Evolutionary conservation across 2,888 invertebrate species (phyloP), one percentile per base, ranked within the genome.

Genomic region (Poecilus cupreus): DNA sequence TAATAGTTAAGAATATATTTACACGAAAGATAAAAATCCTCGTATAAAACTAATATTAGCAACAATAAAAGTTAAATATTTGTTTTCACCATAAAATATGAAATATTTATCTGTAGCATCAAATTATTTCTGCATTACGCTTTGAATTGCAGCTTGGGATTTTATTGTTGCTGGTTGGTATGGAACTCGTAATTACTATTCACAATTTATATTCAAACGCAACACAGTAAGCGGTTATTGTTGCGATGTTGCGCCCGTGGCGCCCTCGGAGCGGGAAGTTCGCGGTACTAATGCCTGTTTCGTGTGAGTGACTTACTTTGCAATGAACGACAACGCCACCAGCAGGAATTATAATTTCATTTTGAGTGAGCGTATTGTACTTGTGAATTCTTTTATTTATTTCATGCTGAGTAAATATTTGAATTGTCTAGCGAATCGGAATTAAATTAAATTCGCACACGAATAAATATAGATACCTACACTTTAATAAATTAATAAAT

Each of bases 161-260:
- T 70, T 70, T 37, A 70, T 70, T 70, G 70, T 70, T 39, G 70
- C 43, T 20, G 39, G 70, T 70, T 70, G 26, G 70, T 70, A 70
- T 39, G 70, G 20, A 70, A 70, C 22, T 37, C 70, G 32, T 70
- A 70, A 70, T 70, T 70, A 70, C 70, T 39, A 39, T 70, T 37
- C 43, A 32, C 37, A 22, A 39, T 20, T 54, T 54, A 20, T 11
- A 20, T 54, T 54, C 11, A 18, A 20, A 18, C 54, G 54, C 18
- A 54, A 13, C 54, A 16, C 3, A 8, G 22, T 11, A 54, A 49
- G 43, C 43, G 13, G 43, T 43, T 43, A 43, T 43, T 43, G 43
- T 43, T 43, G 43, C 43, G 43, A 20, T 11, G 54, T 32, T 32
- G 54, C 10, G 22, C 10, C 13, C 18, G 13, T 18, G 13, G 18